Base-by-base conservation (phyloP, 2,797 vertebrate species). In the Hemitrygon akajei region DNA sequence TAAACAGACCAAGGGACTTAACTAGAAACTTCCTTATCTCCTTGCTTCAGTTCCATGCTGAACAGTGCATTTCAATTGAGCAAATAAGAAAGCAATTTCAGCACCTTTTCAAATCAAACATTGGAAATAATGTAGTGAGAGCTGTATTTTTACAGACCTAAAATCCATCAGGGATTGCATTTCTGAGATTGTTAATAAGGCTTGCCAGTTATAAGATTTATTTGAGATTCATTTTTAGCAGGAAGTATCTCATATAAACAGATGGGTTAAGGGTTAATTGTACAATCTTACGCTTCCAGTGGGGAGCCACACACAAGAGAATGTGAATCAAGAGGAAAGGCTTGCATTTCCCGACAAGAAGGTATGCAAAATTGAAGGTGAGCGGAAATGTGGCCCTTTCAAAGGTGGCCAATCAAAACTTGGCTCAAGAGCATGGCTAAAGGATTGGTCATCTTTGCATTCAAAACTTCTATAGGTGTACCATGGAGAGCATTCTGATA, bases 61-160 rank as follows among this genome's bases (percentile, higher is more conserved):
- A 86, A 86, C 27, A 60, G 56, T 86, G 82, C 56, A 30, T 86
- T 86, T 86, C 82, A 60, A 60, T 60, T 86, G 30, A n/a, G 82
- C 30, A 12, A 86, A 56, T 14, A 0, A n/a, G 82, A 60, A 86
- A 86, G 58, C 56, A 86, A 14, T 86, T 27, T 30, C 58, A 60
- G 25, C 58, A 58, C 20, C 81, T 86, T 60, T 86, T 30, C 27
- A 86, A 86, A 82, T 82, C 20, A 56, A 82, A 82, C 9, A 22
- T 47, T 47, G 79, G 47, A 56, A 82, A 82, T 82, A 82, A 47
- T 47, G 37, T 25, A 82, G 40, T 56, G 40, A 82, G 6, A 82
- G 20, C 20, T 25, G 20, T 22, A 82, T 82, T 82, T 40, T 82
- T 82, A 82, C 25, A 40, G 0, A 47, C 80, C 40, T 82, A 82